Conservation (phyloP, 2,113 vertebrate species). For the Morphnarchus princeps region DNA sequence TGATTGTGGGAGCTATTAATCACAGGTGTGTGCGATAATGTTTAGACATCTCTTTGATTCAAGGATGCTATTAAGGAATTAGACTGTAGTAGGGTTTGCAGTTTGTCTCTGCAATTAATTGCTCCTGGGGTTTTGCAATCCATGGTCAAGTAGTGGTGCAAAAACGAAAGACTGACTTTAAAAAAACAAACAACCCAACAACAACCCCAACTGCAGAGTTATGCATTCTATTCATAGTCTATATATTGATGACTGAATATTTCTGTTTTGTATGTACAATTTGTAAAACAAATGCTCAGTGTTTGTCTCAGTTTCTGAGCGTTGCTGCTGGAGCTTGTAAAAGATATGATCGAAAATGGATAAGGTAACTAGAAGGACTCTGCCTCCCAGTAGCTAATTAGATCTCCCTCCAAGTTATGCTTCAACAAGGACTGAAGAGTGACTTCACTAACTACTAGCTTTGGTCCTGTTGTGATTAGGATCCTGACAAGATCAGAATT, state of each 20-base stretch:
- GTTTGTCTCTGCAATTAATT: constrained; percentile 38
- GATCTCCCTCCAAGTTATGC: not conserved
- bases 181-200: not conserved
- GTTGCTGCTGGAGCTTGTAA: not conserved
- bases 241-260: not conserved
- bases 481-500: not conserved
- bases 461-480: not conserved
- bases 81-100: not conserved
- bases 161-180: not conserved
- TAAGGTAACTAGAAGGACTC: not conserved
- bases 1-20: constrained; percentile 41
- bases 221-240: not conserved
- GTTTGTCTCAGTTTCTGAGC: not conserved
- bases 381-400: not conserved
- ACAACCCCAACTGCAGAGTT: not conserved
- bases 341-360: not conserved
- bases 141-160: not conserved
- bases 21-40: not conserved
- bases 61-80: constrained; percentile 57
- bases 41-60: constrained; percentile 51
- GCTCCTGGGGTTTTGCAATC: constrained; percentile 26
- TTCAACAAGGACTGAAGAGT: not conserved
- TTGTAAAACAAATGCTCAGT: not conserved
- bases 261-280: not conserved
- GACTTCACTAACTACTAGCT: not conserved